A percentile compares a stretch with the other conserved stretches of the same genome.
These are phyloP conservation scores for Squalus acanthias DNA, from an alignment of 2,797 vertebrate species.

Conservation along the genomic window DNA sequence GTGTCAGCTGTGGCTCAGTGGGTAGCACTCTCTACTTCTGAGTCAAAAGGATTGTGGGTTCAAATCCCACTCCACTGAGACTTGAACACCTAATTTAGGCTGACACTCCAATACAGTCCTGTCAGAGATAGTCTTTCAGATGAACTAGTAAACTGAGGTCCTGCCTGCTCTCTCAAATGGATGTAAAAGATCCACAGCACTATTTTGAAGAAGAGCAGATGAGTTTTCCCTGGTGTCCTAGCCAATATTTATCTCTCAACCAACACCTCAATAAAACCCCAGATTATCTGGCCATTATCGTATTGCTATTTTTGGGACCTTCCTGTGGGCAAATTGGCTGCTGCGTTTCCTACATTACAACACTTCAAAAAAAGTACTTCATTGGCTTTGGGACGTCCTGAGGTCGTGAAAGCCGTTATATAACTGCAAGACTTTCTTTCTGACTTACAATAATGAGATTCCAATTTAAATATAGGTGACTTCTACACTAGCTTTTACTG, in stretches of 20 bases:
- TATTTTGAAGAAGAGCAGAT: no score
- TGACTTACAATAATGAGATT: background rate
- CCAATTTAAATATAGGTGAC: background rate
- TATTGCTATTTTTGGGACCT: no score
- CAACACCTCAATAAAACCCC: background rate
- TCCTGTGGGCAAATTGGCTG: no score
- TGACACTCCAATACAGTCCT: no score
- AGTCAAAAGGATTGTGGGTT: background rate
- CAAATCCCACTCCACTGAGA: no score
- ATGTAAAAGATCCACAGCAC: no score
- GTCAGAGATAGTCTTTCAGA: no score
- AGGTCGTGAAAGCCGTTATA: background rate
- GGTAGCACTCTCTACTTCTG: background rate
- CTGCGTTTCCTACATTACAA: no score
- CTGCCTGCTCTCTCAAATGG: no score
- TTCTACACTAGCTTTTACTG: background rate
- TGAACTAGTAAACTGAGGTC: no score
- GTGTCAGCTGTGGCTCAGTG: background rate
- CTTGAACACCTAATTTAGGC: no score
- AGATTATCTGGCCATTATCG: background rate
- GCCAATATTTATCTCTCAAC: background rate
- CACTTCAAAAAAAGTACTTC: background rate
- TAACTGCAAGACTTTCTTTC: background rate
- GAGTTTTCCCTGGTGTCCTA: background rate
- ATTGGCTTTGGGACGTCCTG: background rate